A percentile compares a stretch with the other conserved stretches of the same genome.
These are phyloP conservation scores for Coendou prehensilis DNA, from an alignment of 2,797 vertebrate species.

Conservation along the genomic window DNA sequence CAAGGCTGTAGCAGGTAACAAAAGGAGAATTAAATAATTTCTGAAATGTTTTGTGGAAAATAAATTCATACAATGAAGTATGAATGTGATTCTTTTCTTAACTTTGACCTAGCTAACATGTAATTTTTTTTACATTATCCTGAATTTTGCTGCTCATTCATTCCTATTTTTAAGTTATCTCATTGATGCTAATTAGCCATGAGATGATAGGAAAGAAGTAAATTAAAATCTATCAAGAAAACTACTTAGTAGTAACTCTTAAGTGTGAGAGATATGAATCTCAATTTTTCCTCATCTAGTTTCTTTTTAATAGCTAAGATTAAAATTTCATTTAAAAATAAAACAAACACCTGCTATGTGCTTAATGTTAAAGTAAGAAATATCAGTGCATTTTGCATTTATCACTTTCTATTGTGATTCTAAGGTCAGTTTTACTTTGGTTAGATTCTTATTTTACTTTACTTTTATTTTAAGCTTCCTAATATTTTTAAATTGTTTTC, in stretches of 20 bases:
- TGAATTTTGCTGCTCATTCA: conserved; percentile 39
- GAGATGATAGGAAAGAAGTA: conserved; percentile 10
- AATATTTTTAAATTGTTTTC: conserved; percentile 71
- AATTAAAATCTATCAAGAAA: conserved; percentile 21
- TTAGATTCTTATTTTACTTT: not conserved
- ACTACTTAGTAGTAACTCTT: not conserved
- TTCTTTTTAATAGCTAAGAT: conserved; percentile 62
- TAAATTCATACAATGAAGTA: conserved; percentile 3
- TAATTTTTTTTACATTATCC: conserved; percentile 29
- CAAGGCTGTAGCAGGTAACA: not conserved
- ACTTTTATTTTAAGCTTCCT: conserved; percentile 32
- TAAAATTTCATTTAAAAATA: conserved; percentile 30
- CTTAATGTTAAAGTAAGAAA: conserved; percentile 56
- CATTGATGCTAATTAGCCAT: conserved; percentile 1
- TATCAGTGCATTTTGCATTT: not conserved
- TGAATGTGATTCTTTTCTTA: conserved; percentile 20
- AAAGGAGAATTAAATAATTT: conserved; percentile 49
- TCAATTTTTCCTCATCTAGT: not conserved
- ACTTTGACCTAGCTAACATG: conserved; percentile 52
- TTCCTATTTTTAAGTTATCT: conserved; percentile 49
- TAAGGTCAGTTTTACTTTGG: conserved; percentile 46
- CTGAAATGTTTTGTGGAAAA: conserved; percentile 58
- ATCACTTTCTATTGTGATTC: not conserved
- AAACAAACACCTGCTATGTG: not conserved
- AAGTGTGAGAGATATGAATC: conserved; percentile 44